Percentiles rank a stretch among this genome's conserved stretches.
Evolutionary conservation across 2,113 vertebrate genomes (phyloP).

Genomic region (Sinocyclocheilus rhinocerous): DNA sequence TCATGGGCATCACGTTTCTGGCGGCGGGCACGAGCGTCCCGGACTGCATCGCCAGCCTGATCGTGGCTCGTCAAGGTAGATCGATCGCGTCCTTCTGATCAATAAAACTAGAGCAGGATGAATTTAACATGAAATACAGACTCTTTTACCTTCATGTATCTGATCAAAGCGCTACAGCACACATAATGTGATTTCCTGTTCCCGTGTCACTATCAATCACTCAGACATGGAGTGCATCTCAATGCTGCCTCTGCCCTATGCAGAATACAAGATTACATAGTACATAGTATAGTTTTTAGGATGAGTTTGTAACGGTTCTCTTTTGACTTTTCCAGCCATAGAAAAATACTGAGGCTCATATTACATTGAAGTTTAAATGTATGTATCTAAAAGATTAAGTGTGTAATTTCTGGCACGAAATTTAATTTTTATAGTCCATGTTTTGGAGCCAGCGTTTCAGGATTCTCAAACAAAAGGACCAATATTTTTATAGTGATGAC

Average conservation of each 20-base stretch:
- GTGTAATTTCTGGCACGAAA: not conserved
- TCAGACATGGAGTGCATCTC: not conserved
- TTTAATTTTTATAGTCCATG: not conserved
- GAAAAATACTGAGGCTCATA: not conserved
- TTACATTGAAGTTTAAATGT: not conserved
- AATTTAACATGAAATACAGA: not conserved
- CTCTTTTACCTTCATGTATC: not conserved
- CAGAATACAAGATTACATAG: not conserved
- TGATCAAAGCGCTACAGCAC: not conserved
- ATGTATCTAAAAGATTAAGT: not conserved
- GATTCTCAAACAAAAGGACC: not conserved
- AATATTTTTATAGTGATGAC: not conserved
- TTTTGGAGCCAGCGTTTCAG: not conserved
- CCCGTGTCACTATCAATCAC: not conserved
- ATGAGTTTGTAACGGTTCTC: not conserved
- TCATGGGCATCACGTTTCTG: constrained; percentile 99
- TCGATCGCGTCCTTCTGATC: not conserved
- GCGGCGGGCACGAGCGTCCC: constrained; percentile 97
- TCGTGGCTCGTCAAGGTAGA: constrained; percentile 96
- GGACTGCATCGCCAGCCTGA: constrained; percentile 98
- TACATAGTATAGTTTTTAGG: no score
- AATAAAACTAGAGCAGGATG: not conserved
- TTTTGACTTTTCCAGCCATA: not conserved
- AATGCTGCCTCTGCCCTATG: not conserved
- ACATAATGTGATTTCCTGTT: not conserved